Base-by-base conservation (phyloP, 2,113 vertebrate genomes). In the Zingel zingel region DNA sequence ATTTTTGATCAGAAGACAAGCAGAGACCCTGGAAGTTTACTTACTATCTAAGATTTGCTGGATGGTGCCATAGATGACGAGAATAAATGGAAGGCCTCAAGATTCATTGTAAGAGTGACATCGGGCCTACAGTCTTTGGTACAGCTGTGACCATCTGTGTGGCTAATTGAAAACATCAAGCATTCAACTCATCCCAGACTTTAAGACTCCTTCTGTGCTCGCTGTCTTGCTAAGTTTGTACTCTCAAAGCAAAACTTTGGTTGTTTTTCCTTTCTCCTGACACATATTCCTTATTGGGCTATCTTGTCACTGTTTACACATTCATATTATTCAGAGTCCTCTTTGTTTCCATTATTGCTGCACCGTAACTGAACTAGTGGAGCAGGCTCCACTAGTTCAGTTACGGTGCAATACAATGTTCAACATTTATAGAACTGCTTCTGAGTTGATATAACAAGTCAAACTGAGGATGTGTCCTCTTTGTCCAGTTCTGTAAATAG, bases 401-500 rank as follows among this genome's bases (percentile, higher is more conserved):
- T n/a, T n/a, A n/a, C n/a, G n/a, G n/a, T n/a, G n/a, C 27, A 74
- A 65, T 43, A n/a, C 43, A 75, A 43, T 33, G 33, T 12, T 16
- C 61, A 68, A 51, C 64, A 62, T 71, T 84, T 67, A 69, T 3
- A 81, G 27, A 82, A 58, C 13, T 18, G 4, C 10, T 13, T 36
- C 45, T 1, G n/a, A 43, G 54, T 78, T 47, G 43, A 43, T 74
- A 33, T 5, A 54, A 59, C 25, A 27, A 33, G 51, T 74, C 53
- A 51, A 47, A 82, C n/a, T 23, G 56, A 53, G 61, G 76, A 83
- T 25, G 73, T 61, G 67, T 79, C 76, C 56, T 69, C 58, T 64
- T 81, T 71, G 76, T 66, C 36, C 36, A 11, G 1, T 13, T 82
- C 13, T 72, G 64, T 80, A 70, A 91, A 91, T 12, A 63, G 7